Percentiles rank a stretch among this genome's conserved stretches.
Conservation (phyloP, 2,888 invertebrate genomes). For the Phaonia tiefii region DNA sequence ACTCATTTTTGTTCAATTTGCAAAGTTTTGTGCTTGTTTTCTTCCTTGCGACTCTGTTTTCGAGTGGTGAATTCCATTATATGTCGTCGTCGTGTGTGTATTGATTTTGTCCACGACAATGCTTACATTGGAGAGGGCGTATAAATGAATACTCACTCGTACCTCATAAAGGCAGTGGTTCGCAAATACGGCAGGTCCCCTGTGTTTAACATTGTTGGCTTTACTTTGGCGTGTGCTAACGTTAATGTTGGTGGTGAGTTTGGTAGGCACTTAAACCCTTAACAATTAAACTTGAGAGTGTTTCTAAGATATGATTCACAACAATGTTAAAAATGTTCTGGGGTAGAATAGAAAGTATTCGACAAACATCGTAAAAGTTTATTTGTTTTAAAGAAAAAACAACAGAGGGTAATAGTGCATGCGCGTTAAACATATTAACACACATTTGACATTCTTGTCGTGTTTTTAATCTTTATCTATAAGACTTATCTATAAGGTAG, state of each 20-base stretch:
- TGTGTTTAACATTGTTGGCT: background rate
- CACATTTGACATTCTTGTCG: no score
- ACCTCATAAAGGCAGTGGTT: constrained; percentile 23
- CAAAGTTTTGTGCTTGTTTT: constrained; percentile 48
- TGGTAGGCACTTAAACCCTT: no score
- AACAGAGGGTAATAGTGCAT: no score
- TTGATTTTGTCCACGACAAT: constrained; percentile 52
- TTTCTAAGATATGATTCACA: no score
- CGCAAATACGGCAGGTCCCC: background rate
- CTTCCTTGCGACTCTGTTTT: constrained; percentile 45
- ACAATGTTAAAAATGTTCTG: no score
- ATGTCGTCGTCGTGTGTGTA: constrained; percentile 48
- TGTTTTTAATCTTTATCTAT: no score
- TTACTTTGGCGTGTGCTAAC: background rate
- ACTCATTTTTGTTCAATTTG: constrained; percentile 45
- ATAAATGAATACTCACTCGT: constrained; percentile 33
- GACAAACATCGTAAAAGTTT: no score
- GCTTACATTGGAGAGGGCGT: constrained; percentile 42
- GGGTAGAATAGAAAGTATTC: no score
- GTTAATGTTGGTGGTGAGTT: constrained; percentile 1
- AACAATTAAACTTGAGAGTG: no score
- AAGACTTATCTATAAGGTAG: no score
- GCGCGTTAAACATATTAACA: no score
- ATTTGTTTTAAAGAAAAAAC: no score
- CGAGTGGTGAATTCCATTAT: constrained; percentile 50